Evolutionary conservation across 2,888 invertebrate species (phyloP), one percentile per base, ranked within the genome.

Genomic region (Margaritifera margaritifera): DNA sequence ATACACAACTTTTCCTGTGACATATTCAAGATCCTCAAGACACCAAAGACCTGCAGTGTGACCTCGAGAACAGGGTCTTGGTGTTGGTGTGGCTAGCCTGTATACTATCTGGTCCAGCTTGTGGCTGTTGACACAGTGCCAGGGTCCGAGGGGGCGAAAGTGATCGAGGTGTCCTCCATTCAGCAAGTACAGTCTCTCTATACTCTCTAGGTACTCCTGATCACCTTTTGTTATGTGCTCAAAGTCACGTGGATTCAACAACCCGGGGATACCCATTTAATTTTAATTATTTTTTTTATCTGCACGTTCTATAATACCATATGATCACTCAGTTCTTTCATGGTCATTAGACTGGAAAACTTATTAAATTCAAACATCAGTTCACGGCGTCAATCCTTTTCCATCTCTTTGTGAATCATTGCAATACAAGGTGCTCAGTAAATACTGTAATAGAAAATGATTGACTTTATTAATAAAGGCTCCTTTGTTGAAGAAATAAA

Each of bases 91-190:
- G 11, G 82, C 74, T 18, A 82, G 68, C 15, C 82, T 67, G 31
- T 78, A 70, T 0, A 76, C 75, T 6, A 79, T 77, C 24, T 73
- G 67, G 27, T 75, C 71, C 62, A 80, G 62, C 50, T 79, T 75
- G 42, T 69, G 69, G 11, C 75, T 66, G 15, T 75, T 78, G 2
- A 81, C 80, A 58, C 67, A 74, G 60, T 82, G 80, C 82, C 82
- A 82, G 5, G 82, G 80, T 11, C 82, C 80, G 24, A 82, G 66
- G 52, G 72, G 62, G 61, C 77, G 78, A 61, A 80, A 83, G 60
- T 78, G 75, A 61, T 80, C 74, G n/a, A 81, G 73, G 65, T 81
- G 70, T 27, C 77, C 77, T 71, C 77, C 74, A 65, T 77, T 77
- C n/a, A 65, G 57, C 25, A 77, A 70, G 53, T 77, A 77, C 57